Evolutionary conservation across 1,140 invertebrate species (phyloP).

Genomic region (Diorhabda carinulata): DNA sequence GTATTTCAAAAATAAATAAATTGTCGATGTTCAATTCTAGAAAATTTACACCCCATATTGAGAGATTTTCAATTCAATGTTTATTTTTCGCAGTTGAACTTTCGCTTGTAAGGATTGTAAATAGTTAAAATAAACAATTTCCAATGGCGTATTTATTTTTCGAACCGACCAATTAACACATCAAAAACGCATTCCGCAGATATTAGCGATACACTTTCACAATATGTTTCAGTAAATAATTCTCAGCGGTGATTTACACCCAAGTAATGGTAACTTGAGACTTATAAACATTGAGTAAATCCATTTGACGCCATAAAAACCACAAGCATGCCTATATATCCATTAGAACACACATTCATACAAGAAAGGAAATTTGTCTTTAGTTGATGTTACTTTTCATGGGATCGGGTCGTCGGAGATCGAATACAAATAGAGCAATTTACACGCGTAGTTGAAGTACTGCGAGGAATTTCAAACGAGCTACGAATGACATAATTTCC

Average conservation of each 20-base stretch:
- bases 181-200: too few species aligned
- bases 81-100: too few species aligned
- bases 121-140: too few species aligned
- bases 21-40: too few species aligned
- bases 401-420: not conserved
- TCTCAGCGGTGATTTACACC: not conserved
- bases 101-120: too few species aligned
- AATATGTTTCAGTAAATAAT: too few species aligned
- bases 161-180: too few species aligned
- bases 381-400: not conserved
- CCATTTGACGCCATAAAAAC: not conserved
- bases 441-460: not conserved
- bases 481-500: not conserved
- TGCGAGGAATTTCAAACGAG: not conserved
- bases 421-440: slow-evolving; percentile 1
- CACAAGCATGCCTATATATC: not conserved
- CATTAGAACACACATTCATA: not conserved
- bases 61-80: too few species aligned
- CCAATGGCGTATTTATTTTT: too few species aligned
- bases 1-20: too few species aligned
- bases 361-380: slow-evolving; percentile 2
- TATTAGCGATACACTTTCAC: too few species aligned
- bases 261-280: not conserved
- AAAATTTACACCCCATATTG: too few species aligned
- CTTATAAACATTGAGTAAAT: not conserved